These are phyloP conservation scores for Nesidiocoris tenuis DNA, from an alignment of 2,888 invertebrate genomes.

Conservation along the genomic window DNA sequence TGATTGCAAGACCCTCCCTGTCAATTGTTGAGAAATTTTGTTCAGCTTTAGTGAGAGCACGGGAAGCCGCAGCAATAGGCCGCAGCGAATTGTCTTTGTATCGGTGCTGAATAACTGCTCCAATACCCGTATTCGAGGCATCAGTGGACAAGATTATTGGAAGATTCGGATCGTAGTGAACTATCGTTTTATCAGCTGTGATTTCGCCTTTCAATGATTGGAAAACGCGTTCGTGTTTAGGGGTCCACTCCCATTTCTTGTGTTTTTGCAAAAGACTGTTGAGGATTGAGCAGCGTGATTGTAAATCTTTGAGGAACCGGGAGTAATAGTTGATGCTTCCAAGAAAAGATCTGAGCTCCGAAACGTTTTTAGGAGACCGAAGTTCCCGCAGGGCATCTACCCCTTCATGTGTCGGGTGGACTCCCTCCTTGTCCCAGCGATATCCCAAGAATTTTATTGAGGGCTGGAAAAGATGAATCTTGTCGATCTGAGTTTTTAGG, in stretches of 20 bases:
- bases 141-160: not conserved
- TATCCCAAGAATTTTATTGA: not conserved
- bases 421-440: not conserved
- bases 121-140: not conserved
- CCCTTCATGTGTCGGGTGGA: not conserved
- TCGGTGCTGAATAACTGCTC: slow-evolving; percentile 16
- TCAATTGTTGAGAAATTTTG: slow-evolving; percentile 8
- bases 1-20: not conserved
- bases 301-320: not conserved
- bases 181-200: not conserved
- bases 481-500: not conserved
- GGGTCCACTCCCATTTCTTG: not conserved
- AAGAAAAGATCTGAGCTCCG: not conserved
- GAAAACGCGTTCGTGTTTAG: not conserved
- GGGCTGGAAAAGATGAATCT: not conserved
- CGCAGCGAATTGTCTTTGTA: slow-evolving; percentile 7
- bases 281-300: not conserved
- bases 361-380: not conserved
- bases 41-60: not conserved
- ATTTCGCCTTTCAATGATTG: not conserved
- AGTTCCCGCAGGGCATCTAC: not conserved
- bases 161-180: not conserved
- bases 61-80: not conserved
- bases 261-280: not conserved
- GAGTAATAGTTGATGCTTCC: not conserved